Conservation (phyloP, 2,888 invertebrate genomes). For the Syrphus vitripennis region DNA sequence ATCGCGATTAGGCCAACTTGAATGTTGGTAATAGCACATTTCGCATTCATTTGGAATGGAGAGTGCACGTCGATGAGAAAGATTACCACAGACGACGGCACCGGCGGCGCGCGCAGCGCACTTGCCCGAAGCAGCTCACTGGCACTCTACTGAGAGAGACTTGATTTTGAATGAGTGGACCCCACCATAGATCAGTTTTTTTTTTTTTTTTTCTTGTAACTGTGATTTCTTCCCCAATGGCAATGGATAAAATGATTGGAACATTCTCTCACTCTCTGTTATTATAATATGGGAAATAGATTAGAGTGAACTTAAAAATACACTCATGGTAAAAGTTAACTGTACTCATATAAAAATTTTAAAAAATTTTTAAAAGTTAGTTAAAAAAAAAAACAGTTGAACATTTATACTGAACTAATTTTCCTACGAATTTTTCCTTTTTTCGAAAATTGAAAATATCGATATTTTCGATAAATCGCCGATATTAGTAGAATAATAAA, state of each 20-base stretch:
- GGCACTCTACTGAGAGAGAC: slow-evolving; percentile 30
- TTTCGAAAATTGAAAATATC: too few relatives aligned
- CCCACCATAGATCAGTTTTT: slow-evolving; percentile 28
- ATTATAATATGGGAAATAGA: slow-evolving; percentile 34
- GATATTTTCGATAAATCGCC: too few relatives aligned
- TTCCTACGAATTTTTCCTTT: too few relatives aligned
- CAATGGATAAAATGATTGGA: slow-evolving; percentile 41
- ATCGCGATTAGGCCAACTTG: slow-evolving; percentile 61
- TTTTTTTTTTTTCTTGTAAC: too few relatives aligned
- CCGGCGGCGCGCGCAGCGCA: not conserved
- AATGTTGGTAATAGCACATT: slow-evolving; percentile 56
- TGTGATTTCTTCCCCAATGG: slow-evolving; percentile 49
- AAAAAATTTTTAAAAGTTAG: too few relatives aligned
- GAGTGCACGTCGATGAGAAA: slow-evolving; percentile 20
- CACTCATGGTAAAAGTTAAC: slow-evolving; percentile 7
- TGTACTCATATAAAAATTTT: not conserved
- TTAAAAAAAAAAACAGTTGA: too few relatives aligned
- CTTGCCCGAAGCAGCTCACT: slow-evolving; percentile 8
- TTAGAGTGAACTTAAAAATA: not conserved
- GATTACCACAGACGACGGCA: slow-evolving; percentile 26
- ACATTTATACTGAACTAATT: too few relatives aligned
- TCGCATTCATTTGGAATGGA: slow-evolving; percentile 26
- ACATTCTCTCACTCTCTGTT: slow-evolving; percentile 45
- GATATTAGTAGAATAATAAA: too few relatives aligned
- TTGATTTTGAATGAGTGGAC: slow-evolving; percentile 29